These are phyloP conservation scores for Syngnathus acus DNA, from an alignment of 2,797 vertebrate genomes.

Conservation along the genomic window DNA sequence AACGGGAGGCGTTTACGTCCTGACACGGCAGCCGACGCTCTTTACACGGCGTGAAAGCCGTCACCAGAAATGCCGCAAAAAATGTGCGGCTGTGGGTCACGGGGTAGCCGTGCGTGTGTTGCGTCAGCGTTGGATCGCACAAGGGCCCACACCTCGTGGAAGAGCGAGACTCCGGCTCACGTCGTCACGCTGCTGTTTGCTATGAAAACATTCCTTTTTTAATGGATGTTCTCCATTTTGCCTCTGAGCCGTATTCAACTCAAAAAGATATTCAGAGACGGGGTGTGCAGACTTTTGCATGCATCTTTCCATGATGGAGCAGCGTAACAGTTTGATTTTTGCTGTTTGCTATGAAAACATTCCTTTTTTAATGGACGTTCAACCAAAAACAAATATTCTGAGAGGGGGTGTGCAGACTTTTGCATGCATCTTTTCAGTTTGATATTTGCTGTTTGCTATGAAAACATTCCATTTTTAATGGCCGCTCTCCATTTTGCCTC, in stretches of 20 bases:
- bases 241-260: conserved; percentile 5
- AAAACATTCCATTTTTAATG: conserved; percentile 89
- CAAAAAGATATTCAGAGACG: conserved; percentile 5
- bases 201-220: conserved; percentile 92
- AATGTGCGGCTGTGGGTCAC: conserved; percentile 32
- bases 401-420: too few species aligned
- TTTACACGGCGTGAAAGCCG: neutral
- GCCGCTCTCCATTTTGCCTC: conserved; percentile 56
- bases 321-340: too few species aligned
- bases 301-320: conserved; percentile 2
- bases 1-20: neutral
- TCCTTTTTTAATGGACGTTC: too few species aligned
- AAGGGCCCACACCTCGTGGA: conserved; percentile 57
- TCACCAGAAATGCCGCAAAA: conserved; percentile 21
- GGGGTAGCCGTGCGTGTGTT: conserved; percentile 30
- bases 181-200: conserved; percentile 75
- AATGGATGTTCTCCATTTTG: conserved; percentile 64
- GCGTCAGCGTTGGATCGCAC: conserved; percentile 51
- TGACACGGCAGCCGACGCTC: conserved; percentile 6
- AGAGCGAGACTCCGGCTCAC: conserved; percentile 53
- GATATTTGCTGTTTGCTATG: conserved; percentile 79
- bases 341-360: too few species aligned
- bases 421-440: too few species aligned
- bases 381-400: too few species aligned
- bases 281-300: conserved; percentile 10